phyloP scores from a whole-genome alignment of 2,888 invertebrate species.

The Girardia tigrina region DNA sequence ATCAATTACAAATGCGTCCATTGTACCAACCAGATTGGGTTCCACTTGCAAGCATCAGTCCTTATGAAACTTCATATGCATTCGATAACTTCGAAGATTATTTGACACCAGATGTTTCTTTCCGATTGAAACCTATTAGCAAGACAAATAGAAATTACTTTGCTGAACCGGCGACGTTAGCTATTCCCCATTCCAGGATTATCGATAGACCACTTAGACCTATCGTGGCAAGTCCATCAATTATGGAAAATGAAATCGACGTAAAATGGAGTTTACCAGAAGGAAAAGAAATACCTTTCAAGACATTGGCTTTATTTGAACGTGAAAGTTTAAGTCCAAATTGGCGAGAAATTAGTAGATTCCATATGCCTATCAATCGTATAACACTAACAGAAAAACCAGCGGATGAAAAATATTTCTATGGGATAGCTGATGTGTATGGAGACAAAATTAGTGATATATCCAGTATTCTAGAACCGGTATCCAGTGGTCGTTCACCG shows the following conservation, averaged over 20 bases:
- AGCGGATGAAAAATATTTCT: background rate
- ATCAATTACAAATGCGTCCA: background rate
- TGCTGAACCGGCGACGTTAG: background rate
- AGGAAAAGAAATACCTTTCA: background rate
- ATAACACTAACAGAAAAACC: background rate
- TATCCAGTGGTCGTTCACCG: background rate
- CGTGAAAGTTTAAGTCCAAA: background rate
- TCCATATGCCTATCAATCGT: background rate
- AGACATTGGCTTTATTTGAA: background rate
- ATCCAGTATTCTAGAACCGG: conserved; percentile 5
- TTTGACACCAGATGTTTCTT: background rate
- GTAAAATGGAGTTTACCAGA: background rate
- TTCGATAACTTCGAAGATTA: background rate
- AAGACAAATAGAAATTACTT: conserved; percentile 2
- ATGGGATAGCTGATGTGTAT: background rate
- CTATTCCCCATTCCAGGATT: background rate
- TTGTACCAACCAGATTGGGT: background rate
- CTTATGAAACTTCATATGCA: background rate
- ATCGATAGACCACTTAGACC: background rate
- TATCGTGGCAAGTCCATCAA: background rate
- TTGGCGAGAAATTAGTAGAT: background rate
- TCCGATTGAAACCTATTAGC: background rate
- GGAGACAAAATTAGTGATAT: background rate
- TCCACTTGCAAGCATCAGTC: background rate
- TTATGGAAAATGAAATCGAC: background rate